Percentiles rank a stretch among this genome's conserved stretches.
Conservation (phyloP, 2,113 vertebrate species). For the Psammodynastes pulverulentus region DNA sequence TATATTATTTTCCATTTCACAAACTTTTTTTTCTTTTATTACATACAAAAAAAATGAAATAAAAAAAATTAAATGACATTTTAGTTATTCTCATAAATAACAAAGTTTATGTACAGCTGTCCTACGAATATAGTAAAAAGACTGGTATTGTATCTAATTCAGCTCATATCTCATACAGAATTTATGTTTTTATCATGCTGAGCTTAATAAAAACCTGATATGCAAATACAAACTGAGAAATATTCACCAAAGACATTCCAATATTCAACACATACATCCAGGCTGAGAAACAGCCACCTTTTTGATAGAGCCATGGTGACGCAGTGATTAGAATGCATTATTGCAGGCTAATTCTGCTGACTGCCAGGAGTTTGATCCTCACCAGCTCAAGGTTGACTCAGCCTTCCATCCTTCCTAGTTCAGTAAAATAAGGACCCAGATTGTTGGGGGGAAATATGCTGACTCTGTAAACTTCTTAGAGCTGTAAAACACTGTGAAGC, state of each 20-base stretch:
- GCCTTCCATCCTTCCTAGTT: no score
- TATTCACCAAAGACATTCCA: background rate
- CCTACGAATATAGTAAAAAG: background rate
- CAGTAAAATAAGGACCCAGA: no score
- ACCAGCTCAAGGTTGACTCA: no score
- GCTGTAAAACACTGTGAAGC: no score
- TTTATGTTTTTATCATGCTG: background rate
- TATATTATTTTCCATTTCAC: slow-evolving; percentile 57
- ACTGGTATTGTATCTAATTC: background rate
- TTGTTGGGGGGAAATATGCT: no score
- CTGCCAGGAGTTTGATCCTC: no score
- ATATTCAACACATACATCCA: background rate
- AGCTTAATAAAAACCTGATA: background rate
- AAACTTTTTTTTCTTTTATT: background rate
- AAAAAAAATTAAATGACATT: background rate
- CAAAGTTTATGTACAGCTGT: background rate
- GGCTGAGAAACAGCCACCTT: background rate
- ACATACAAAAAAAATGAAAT: background rate
- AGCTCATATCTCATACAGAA: background rate
- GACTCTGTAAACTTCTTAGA: no score
- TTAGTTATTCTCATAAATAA: background rate
- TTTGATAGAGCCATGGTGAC: no score
- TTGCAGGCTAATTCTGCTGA: no score
- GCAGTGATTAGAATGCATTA: no score
- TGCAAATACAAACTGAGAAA: background rate